A percentile compares a stretch with the other conserved stretches of the same genome.
Evolutionary conservation across 1,140 invertebrate species (phyloP).

Genomic region (Magallana angulata): DNA sequence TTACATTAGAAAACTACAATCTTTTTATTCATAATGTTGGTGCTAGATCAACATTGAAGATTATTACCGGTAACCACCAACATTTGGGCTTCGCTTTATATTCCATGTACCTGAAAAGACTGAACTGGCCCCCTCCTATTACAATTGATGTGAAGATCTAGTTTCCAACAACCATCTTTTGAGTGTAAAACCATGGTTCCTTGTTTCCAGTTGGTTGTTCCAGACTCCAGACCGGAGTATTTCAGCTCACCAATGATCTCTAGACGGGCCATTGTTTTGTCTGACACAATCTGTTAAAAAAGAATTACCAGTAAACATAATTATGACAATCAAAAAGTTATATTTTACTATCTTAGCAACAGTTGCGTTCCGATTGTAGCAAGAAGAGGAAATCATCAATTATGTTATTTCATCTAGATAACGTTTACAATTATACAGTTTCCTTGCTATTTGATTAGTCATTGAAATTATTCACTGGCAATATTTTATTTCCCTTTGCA

Average conservation of each 20-base stretch:
- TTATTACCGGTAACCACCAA: too few species aligned
- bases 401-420: neutral
- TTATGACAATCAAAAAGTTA: neutral
- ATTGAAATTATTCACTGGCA: too few species aligned
- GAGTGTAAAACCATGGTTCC: slow-evolving; percentile 42
- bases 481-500: too few species aligned
- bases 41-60: too few species aligned
- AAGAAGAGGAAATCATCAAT: neutral
- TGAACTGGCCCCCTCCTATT: slow-evolving; percentile 7
- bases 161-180: slow-evolving; percentile 37
- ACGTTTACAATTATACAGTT: neutral
- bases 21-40: too few species aligned
- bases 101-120: neutral
- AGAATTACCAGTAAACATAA: neutral
- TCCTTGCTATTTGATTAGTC: neutral
- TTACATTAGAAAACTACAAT: too few species aligned
- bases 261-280: neutral
- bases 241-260: slow-evolving; percentile 32
- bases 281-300: neutral
- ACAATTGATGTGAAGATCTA: slow-evolving; percentile 38
- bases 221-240: slow-evolving; percentile 42
- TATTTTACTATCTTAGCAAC: neutral
- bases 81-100: too few species aligned
- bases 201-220: slow-evolving; percentile 47
- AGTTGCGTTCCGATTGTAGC: neutral